A percentile compares a stretch with the other conserved stretches of the same genome.
Conservation (phyloP, 2,797 vertebrate species). For the Brotula barbata region DNA sequence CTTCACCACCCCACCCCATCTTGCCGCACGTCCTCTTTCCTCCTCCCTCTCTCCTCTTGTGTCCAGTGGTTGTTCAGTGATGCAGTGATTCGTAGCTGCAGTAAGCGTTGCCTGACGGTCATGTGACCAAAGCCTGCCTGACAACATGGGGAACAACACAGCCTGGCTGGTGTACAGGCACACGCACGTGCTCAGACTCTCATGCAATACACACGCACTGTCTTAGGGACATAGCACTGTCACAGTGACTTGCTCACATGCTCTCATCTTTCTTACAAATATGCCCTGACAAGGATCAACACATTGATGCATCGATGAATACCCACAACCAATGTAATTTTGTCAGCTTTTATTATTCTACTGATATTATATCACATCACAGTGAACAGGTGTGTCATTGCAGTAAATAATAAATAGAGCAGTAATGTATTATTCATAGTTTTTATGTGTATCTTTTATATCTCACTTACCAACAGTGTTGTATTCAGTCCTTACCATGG, state of each 20-base stretch:
- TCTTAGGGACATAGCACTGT: conserved; percentile 19
- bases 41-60: conserved; percentile 40
- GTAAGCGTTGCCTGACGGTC: conserved; percentile 74
- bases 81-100: conserved; percentile 80
- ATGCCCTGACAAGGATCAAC: conserved; percentile 21
- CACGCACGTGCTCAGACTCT: conserved; percentile 26
- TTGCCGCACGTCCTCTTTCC: conserved; percentile 11
- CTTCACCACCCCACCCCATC: conserved; percentile 22
- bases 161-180: conserved; percentile 36
- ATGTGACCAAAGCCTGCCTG: conserved; percentile 84
- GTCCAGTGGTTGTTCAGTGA: conserved; percentile 70
- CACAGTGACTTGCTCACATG: conserved; percentile 32
- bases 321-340: conserved; percentile 8
- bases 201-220: conserved; percentile 8
- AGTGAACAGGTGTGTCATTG: conserved; percentile 18
- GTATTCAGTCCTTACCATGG: conserved; percentile 5
- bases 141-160: conserved; percentile 79
- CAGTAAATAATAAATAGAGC: conserved; percentile 15
- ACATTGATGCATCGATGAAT: conserved; percentile 25
- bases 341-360: conserved; percentile 19
- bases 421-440: conserved; percentile 42
- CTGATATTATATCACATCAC: conserved; percentile 10
- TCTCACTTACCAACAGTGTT: conserved; percentile 21
- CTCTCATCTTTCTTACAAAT: conserved; percentile 26
- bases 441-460: conserved; percentile 18